Evolutionary conservation across 2,888 invertebrate genomes (phyloP).

Genomic region (Ligdia adustata): DNA sequence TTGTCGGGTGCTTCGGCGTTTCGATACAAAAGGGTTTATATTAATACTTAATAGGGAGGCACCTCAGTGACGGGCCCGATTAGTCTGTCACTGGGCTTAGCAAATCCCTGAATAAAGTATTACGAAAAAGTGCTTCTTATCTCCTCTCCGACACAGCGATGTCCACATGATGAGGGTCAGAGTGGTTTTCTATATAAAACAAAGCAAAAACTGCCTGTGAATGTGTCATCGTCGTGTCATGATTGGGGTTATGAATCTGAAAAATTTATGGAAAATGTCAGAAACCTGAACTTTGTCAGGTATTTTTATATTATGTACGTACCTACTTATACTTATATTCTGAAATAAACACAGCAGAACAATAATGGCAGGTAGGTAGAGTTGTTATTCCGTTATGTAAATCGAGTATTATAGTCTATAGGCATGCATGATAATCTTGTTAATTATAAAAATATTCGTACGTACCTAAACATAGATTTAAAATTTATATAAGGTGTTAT

Average conservation of each 20-base stretch:
- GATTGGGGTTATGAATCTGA: slow-evolving; percentile 24
- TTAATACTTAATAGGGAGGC: slow-evolving; percentile 76
- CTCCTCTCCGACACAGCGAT: slow-evolving; percentile 64
- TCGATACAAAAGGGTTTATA: slow-evolving; percentile 77
- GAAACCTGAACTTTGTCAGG: not conserved
- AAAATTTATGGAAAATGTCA: slow-evolving; percentile 14
- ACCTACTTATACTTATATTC: too few species aligned
- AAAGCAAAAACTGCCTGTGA: slow-evolving; percentile 34
- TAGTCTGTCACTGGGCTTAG: slow-evolving; percentile 78
- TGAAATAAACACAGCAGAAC: too few species aligned
- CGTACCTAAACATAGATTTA: too few species aligned
- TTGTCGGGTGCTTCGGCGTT: slow-evolving; percentile 63
- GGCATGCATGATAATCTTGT: too few species aligned
- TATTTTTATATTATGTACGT: too few species aligned
- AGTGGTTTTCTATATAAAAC: slow-evolving; percentile 34
- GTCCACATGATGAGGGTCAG: slow-evolving; percentile 75
- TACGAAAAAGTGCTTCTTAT: slow-evolving; percentile 82
- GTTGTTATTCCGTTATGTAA: too few species aligned
- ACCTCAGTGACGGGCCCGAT: slow-evolving; percentile 77
- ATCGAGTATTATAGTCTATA: too few species aligned
- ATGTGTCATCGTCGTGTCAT: slow-evolving; percentile 29
- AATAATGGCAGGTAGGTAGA: too few species aligned
- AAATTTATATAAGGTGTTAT: too few species aligned
- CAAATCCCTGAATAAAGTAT: slow-evolving; percentile 81
- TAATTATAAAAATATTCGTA: too few species aligned